Evolutionary conservation across 2,113 vertebrate species (phyloP).

Genomic region (Excalfactoria chinensis): DNA sequence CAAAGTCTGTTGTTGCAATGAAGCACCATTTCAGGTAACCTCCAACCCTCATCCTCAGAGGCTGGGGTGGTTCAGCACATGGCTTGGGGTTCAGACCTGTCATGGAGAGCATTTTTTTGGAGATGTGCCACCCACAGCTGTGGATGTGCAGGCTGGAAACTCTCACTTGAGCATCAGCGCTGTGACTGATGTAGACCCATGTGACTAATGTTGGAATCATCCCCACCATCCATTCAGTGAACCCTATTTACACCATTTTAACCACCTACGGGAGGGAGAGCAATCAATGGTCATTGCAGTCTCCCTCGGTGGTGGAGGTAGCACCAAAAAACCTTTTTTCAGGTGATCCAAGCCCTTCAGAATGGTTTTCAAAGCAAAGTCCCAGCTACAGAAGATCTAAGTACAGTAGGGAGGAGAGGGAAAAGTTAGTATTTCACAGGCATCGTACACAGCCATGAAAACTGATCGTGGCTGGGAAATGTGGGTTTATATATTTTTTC

Average conservation of each 20-base stretch:
- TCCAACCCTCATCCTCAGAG: background rate
- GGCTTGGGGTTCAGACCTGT: accelerated
- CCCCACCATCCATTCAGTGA: background rate
- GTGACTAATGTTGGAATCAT: conserved; percentile 3
- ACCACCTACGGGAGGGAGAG: background rate
- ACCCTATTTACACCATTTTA: background rate
- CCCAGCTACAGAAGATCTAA: background rate
- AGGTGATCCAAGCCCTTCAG: background rate
- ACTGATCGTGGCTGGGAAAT: conserved; percentile 22
- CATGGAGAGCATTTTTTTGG: background rate
- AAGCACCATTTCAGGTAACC: background rate
- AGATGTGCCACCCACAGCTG: background rate
- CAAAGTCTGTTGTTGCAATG: background rate
- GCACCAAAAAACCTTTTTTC: background rate
- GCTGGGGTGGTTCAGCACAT: accelerated
- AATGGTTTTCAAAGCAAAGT: background rate
- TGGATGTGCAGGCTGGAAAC: background rate
- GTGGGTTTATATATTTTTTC: background rate
- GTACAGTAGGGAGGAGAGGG: background rate
- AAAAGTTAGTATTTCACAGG: conserved; percentile 25
- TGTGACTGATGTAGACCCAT: background rate
- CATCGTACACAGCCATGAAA: background rate
- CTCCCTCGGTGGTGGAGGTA: background rate
- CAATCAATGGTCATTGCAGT: accelerated
- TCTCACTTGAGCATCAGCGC: background rate